Evolutionary conservation across 2,888 invertebrate species (phyloP).

Genomic region (Phoronis australis): DNA sequence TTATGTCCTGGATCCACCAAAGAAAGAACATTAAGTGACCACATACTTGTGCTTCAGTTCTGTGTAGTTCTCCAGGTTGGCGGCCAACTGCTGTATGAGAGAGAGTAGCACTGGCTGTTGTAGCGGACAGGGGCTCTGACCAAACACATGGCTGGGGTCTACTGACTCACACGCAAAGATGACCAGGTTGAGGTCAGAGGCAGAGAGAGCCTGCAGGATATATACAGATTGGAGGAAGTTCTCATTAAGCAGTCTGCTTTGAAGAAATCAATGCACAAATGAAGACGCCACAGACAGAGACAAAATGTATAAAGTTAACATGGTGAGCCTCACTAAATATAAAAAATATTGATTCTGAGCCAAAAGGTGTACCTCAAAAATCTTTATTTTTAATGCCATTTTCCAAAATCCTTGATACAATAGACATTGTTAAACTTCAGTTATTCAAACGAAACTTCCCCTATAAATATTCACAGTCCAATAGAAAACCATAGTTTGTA

Average conservation of each 20-base stretch:
- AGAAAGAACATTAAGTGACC: background rate
- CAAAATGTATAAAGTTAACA: background rate
- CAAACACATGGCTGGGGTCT: constrained; percentile 73
- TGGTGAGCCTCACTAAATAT: background rate
- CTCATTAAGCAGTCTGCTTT: background rate
- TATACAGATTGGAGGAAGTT: too few relatives aligned
- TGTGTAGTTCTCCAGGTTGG: constrained; percentile 79
- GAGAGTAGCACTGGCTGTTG: constrained; percentile 86
- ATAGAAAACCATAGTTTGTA: too few relatives aligned
- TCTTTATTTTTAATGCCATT: too few relatives aligned
- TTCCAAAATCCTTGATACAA: too few relatives aligned
- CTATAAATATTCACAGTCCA: too few relatives aligned
- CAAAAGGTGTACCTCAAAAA: too few relatives aligned
- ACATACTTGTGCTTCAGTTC: constrained; percentile 73
- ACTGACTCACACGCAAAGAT: constrained; percentile 81
- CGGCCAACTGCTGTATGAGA: constrained; percentile 87
- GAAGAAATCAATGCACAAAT: background rate
- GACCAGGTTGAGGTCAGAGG: constrained; percentile 80
- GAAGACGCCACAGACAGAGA: constrained; percentile 7
- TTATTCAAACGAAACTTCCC: too few relatives aligned
- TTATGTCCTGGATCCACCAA: too few relatives aligned
- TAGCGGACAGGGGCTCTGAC: constrained; percentile 64
- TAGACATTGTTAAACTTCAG: too few relatives aligned
- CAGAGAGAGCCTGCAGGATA: constrained; percentile 67
- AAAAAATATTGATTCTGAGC: background rate